Conservation (phyloP, 2,888 invertebrate species). For the Mystacides longicornis region DNA sequence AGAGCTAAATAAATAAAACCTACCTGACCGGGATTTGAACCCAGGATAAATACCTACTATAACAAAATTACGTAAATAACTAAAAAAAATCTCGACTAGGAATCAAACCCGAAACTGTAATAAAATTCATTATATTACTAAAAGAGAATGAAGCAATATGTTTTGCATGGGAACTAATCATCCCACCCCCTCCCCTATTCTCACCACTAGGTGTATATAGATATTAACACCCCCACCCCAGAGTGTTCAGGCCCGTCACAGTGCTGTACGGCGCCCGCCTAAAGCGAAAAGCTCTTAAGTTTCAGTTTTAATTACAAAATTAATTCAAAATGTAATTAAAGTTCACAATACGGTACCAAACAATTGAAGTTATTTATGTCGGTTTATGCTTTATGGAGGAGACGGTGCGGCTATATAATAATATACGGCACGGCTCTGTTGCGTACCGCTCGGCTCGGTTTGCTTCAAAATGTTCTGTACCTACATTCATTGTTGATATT, state of each 20-base stretch:
- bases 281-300: slow-evolving; percentile 40
- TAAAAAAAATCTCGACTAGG: too few species aligned
- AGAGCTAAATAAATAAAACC: too few species aligned
- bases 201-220: not conserved
- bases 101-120: too few species aligned
- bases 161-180: not conserved
- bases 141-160: not conserved
- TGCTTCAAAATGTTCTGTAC: not conserved
- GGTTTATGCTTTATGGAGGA: slow-evolving; percentile 48
- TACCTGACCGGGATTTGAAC: too few species aligned
- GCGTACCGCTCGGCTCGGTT: not conserved
- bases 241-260: slow-evolving; percentile 7
- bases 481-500: not conserved
- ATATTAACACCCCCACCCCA: not conserved
- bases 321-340: slow-evolving; percentile 56
- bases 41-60: too few species aligned
- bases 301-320: slow-evolving; percentile 56
- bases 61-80: too few species aligned
- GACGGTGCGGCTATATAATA: not conserved
- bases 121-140: too few species aligned
- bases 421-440: slow-evolving; percentile 2
- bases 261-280: slow-evolving; percentile 15
- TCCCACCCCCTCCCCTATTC: slow-evolving; percentile 4
- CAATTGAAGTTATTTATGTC: slow-evolving; percentile 55
- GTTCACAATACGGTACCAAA: slow-evolving; percentile 54